phyloP scores from a whole-genome alignment of 2,113 vertebrate genomes.

The Pampusana beccarii region DNA sequence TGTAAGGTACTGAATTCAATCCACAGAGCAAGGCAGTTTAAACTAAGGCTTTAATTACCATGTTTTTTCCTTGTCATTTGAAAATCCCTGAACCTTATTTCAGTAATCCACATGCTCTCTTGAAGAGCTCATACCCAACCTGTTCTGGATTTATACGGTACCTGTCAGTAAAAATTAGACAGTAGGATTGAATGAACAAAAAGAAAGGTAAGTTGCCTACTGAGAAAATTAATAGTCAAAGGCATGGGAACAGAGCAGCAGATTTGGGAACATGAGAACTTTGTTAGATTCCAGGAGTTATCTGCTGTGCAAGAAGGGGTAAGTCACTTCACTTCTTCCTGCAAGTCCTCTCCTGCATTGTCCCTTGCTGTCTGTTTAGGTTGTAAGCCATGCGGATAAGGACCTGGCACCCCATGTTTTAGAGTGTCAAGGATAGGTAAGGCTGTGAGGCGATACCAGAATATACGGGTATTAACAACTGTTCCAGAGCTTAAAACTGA shows the following conservation, averaged over 20 bases:
- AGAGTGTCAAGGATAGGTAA: not conserved
- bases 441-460: not conserved
- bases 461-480: not conserved
- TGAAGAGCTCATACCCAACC: not conserved
- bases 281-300: not conserved
- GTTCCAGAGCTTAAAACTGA: rapidly evolving
- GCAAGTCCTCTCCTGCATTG: not conserved
- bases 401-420: rapidly evolving
- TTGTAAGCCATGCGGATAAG: too few relatives aligned
- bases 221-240: not conserved
- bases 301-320: not conserved
- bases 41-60: not conserved
- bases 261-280: not conserved
- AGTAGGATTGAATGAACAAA: not conserved
- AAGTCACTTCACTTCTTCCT: not conserved
- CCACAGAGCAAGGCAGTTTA: not conserved
- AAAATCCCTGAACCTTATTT: not conserved
- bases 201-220: not conserved
- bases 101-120: not conserved
- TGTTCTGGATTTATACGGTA: not conserved
- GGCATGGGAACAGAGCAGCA: not conserved
- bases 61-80: not conserved
- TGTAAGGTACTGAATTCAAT: not conserved
- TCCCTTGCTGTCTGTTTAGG: not conserved
- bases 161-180: not conserved